These are phyloP conservation scores for Gibbula magus DNA, from an alignment of 2,888 invertebrate genomes.

Conservation along the genomic window DNA sequence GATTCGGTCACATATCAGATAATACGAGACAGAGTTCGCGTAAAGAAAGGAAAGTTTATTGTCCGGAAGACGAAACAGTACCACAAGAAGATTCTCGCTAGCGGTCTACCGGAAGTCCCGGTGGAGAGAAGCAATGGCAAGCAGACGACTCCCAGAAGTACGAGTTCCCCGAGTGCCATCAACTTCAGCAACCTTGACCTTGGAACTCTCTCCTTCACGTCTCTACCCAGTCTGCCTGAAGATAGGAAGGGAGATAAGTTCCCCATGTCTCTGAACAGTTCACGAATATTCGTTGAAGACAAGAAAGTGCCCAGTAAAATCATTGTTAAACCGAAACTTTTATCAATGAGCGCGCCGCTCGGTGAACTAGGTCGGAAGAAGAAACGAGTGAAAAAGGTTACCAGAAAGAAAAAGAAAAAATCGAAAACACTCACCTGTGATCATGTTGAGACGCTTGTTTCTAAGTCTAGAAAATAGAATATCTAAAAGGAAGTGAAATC, in stretches of 20 bases:
- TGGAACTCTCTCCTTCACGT: neutral
- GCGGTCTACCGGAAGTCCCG: conserved; percentile 25
- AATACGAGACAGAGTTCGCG: conserved; percentile 43
- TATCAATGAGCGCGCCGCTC: neutral
- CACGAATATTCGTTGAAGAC: neutral
- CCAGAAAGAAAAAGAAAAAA: neutral
- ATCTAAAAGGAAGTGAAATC: no score
- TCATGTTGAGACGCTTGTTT: neutral
- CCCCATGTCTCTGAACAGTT: neutral
- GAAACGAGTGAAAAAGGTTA: neutral
- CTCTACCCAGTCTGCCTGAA: neutral
- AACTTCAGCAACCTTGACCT: neutral
- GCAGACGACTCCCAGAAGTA: neutral
- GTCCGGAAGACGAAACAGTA: conserved; percentile 44
- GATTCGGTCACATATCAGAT: conserved; percentile 42
- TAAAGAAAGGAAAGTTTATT: conserved; percentile 46
- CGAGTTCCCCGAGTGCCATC: neutral
- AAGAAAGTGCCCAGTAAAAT: neutral
- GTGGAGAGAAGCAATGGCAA: neutral
- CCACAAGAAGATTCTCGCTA: conserved; percentile 48
- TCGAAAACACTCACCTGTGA: neutral
- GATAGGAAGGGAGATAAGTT: neutral
- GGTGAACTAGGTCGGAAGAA: neutral
- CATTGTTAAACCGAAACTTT: neutral
- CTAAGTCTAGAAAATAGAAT: neutral